phyloP scores from a whole-genome alignment of 1,140 invertebrate genomes.

The Triops cancriformis region DNA sequence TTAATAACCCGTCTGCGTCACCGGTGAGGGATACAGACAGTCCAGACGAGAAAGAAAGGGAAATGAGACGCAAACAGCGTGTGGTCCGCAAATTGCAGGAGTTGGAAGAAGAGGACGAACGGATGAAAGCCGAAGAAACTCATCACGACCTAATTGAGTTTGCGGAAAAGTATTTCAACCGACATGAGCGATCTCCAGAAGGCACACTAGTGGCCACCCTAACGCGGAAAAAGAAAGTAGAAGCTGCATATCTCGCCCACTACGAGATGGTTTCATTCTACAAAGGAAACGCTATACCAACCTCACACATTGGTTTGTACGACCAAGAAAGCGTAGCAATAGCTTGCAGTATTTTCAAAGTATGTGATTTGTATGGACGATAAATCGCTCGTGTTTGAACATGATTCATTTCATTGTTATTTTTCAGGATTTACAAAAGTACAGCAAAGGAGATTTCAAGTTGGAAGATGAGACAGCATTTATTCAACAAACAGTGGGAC shows the following conservation, averaged over 20 bases:
- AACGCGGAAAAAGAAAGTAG: constrained; percentile 46
- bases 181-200: constrained; percentile 72
- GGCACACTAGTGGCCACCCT: constrained; percentile 81
- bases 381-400: constrained; percentile 19
- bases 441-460: constrained; percentile 74
- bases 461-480: constrained; percentile 67
- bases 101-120: constrained; percentile 46
- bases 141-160: constrained; percentile 84
- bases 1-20: not conserved
- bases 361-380: constrained; percentile 14
- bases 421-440: constrained; percentile 46
- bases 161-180: constrained; percentile 87
- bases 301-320: constrained; percentile 88
- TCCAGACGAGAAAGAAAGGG: constrained; percentile 48
- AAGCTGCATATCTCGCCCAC: constrained; percentile 63
- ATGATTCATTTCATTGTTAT: constrained; percentile 25
- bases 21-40: not conserved
- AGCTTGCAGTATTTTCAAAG: constrained; percentile 82
- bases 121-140: constrained; percentile 39
- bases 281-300: constrained; percentile 77
- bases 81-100: constrained; percentile 79
- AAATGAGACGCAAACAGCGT: constrained; percentile 65
- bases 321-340: constrained; percentile 87
- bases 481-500: constrained; percentile 74
- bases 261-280: constrained; percentile 88